Base-by-base conservation (phyloP, 1,140 invertebrate genomes). In the Dendroctonus ponderosae region DNA sequence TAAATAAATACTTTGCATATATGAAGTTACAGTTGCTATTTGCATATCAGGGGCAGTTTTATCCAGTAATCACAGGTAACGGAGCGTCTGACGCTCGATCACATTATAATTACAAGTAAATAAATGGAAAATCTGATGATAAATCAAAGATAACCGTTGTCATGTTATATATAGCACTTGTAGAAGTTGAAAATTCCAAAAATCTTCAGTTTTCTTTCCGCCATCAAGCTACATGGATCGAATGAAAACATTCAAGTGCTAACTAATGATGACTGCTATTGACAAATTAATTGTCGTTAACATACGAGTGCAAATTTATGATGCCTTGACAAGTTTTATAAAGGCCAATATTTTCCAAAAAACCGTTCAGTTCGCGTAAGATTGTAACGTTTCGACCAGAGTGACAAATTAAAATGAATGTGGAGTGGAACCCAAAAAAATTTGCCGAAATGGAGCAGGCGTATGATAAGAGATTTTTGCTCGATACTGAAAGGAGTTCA, bases 21-120 rank as follows among this genome's bases (percentile, higher is more conserved):
- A 46, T 46, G 44, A 2, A 46, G 44, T 14, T 46, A 46, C 12
- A 46, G 12, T 46, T 46, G 12, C 44, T 46, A 46, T 46, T 46
- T 46, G 44, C 12, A 46, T 46, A 4, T 46, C 44, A 46, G 9
- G 44, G 0, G 44, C 44, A 46, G 9, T 46, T 11, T 46, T 46
- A 85, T 62, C 91, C 92, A n/a, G 94, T 95, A 90, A 85, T 94
- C 41, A 87, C 95, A 72, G 92, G 66, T 51, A 54, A 64, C 43
- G 52, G 52, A 38, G 57, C 44, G 46, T 62, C 56, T 46, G 62
- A 53, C 14, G 44, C 49, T 7, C 9, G 2, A 46, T 46, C 12
- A 11, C 44, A 46, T 11, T 9, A 9, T 15, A 58, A 58, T 58
- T 39, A 44, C 26, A 59, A 61, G 59, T 14, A 61, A 61, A 61